Evolutionary conservation across 2,797 vertebrate genomes (phyloP).

Genomic region (Vireo griseus): DNA sequence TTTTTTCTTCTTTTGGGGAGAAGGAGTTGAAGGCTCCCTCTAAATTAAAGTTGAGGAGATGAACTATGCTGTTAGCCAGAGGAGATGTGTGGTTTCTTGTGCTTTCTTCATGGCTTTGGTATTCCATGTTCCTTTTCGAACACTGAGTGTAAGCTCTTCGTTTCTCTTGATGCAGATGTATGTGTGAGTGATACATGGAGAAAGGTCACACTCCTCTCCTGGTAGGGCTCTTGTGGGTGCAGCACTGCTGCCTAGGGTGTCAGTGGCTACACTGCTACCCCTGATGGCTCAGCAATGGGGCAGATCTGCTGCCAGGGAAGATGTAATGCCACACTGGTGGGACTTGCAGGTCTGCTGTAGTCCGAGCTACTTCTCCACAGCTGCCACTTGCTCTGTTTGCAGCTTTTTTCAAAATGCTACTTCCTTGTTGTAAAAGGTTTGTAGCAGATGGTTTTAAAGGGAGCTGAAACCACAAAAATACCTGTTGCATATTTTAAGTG

Average conservation of each 20-base stretch:
- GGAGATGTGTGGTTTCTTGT: neutral
- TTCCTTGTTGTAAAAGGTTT: neutral
- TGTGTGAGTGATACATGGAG: too few relatives aligned
- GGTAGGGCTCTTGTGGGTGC: neutral
- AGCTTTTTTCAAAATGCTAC: neutral
- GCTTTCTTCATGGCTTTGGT: neutral
- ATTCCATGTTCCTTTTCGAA: neutral
- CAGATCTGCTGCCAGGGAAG: neutral
- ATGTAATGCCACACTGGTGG: rapidly evolving
- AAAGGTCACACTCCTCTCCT: neutral
- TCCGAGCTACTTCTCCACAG: neutral
- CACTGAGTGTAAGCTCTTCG: neutral
- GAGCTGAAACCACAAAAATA: neutral
- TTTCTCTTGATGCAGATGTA: neutral
- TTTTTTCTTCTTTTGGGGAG: neutral
- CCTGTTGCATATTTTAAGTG: neutral
- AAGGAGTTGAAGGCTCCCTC: neutral
- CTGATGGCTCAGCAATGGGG: rapidly evolving
- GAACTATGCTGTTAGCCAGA: neutral
- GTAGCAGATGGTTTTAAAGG: neutral
- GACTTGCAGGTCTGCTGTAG: neutral
- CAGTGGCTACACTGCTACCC: rapidly evolving
- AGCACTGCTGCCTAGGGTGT: neutral
- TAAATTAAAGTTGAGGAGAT: neutral
- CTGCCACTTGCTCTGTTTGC: neutral